phyloP scores from a whole-genome alignment of 2,113 vertebrate genomes.

The Cricetomys ansorgei region DNA sequence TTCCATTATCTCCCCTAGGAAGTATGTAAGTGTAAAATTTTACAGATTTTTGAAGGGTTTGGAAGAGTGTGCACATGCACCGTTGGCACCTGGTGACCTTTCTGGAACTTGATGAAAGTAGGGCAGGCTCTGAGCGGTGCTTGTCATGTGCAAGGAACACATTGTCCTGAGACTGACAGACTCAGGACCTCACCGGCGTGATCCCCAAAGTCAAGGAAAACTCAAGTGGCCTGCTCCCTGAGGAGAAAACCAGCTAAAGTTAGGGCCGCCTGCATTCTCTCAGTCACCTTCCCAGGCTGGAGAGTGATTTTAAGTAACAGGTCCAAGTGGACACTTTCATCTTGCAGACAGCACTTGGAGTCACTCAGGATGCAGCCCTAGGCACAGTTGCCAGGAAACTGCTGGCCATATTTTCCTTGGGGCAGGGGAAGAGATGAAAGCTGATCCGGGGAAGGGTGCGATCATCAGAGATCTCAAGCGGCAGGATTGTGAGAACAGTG shows the following conservation, averaged over 20 bases:
- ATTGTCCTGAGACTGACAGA: neutral
- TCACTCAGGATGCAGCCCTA: neutral
- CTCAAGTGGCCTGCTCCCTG: neutral
- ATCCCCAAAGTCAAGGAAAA: neutral
- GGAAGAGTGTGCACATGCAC: neutral
- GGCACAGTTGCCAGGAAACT: neutral
- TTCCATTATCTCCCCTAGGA: neutral
- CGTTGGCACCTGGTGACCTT: too few relatives aligned
- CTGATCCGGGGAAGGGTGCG: neutral
- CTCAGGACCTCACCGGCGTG: rapidly evolving
- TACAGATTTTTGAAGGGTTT: neutral
- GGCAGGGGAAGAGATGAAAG: neutral
- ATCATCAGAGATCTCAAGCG: neutral
- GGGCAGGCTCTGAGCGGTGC: neutral
- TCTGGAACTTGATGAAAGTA: neutral
- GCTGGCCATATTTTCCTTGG: too few relatives aligned
- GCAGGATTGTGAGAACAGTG: neutral
- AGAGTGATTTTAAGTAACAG: neutral
- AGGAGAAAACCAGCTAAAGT: neutral
- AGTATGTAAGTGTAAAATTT: neutral
- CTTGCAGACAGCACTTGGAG: neutral
- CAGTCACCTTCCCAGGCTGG: neutral
- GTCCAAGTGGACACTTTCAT: neutral
- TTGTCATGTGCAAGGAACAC: neutral
- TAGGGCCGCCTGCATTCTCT: neutral